Percentiles rank a stretch among this genome's conserved stretches.
phyloP scores from a whole-genome alignment of 2,888 invertebrate genomes.

The Euspilapteryx auroguttella region DNA sequence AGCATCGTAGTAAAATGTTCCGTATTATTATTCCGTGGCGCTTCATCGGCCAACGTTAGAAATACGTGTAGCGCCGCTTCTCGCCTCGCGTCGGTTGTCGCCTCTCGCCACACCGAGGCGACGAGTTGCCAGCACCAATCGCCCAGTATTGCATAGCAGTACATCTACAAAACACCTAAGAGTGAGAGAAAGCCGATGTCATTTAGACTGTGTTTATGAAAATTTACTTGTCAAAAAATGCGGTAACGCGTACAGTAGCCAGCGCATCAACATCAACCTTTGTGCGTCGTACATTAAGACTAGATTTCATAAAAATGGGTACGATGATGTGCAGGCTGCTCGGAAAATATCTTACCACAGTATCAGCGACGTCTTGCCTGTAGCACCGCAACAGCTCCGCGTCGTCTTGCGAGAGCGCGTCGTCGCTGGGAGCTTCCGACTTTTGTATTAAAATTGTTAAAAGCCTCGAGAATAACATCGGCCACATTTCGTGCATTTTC shows the following conservation, averaged over 20 bases:
- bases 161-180: constrained; percentile 60
- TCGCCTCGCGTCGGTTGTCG: constrained; percentile 57
- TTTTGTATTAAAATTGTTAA: constrained; percentile 77
- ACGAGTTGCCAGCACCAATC: constrained; percentile 73
- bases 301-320: no score
- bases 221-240: neutral
- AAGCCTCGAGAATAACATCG: constrained; percentile 78
- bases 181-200: neutral
- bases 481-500: constrained; percentile 58
- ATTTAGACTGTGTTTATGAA: neutral
- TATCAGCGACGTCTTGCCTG: constrained; percentile 83
- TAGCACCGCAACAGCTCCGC: constrained; percentile 85
- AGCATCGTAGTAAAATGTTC: constrained; percentile 38
- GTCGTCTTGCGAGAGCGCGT: constrained; percentile 72
- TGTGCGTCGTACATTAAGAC: no score
- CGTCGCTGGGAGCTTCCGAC: constrained; percentile 72
- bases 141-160: constrained; percentile 82
- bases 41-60: constrained; percentile 51
- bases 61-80: constrained; percentile 57
- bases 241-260: no score
- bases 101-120: constrained; percentile 64
- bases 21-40: constrained; percentile 35
- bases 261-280: no score
- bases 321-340: no score
- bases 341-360: constrained; percentile 76